These are phyloP conservation scores for Rhodeus uyekii DNA, from an alignment of 2,797 vertebrate genomes.

Conservation along the genomic window DNA sequence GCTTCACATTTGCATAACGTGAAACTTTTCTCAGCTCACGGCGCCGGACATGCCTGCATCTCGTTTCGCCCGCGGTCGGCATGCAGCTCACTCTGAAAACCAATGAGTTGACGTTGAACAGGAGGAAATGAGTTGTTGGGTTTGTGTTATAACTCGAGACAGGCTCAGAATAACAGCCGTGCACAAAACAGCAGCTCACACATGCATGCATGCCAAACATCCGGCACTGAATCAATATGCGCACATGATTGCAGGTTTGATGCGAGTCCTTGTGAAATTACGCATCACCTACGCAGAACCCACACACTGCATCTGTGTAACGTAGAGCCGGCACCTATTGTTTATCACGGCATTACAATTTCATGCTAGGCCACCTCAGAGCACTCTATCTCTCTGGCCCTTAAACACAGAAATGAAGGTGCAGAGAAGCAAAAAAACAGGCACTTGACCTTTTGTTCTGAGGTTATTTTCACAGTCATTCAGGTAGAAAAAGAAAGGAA, in stretches of 20 bases:
- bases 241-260: background rate
- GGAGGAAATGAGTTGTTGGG: background rate
- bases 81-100: background rate
- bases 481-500: constrained; percentile 68
- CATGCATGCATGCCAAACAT: background rate
- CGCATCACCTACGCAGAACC: background rate
- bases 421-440: constrained; percentile 49
- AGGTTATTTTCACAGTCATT: constrained; percentile 70
- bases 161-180: background rate
- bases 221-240: background rate
- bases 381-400: constrained; percentile 52
- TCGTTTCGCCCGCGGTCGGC: background rate
- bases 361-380: constrained; percentile 70
- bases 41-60: background rate
- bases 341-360: constrained; percentile 72
- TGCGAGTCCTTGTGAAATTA: constrained; percentile 53
- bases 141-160: background rate
- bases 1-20: background rate
- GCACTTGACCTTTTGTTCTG: constrained; percentile 78
- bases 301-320: constrained; percentile 9
- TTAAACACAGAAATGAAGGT: constrained; percentile 66
- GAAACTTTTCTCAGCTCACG: background rate
- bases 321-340: constrained; percentile 61
- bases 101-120: background rate
- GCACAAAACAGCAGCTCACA: constrained; percentile 37